These are phyloP conservation scores for Oceanodroma tethys DNA, from an alignment of 2,113 vertebrate genomes.

Conservation along the genomic window DNA sequence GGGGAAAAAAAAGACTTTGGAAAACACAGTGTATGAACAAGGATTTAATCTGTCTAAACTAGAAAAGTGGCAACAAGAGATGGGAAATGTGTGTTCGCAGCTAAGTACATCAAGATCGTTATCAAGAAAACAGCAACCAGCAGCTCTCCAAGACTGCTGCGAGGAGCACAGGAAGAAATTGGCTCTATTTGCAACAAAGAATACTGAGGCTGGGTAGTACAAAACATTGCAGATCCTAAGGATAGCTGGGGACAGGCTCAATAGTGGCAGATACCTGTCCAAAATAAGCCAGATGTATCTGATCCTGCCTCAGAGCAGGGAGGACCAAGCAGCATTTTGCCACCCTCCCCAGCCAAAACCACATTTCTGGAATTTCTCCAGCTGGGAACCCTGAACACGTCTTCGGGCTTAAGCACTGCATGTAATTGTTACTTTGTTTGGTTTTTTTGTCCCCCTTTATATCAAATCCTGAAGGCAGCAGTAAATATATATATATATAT, in stretches of 20 bases:
- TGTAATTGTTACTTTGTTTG: background rate
- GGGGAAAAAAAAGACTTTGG: rapidly evolving
- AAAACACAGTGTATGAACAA: background rate
- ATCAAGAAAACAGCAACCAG: background rate
- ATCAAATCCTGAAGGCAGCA: background rate
- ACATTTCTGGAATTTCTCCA: background rate
- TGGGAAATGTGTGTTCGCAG: background rate
- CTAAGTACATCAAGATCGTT: background rate
- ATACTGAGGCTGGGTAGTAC: too few relatives aligned
- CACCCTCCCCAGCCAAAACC: background rate
- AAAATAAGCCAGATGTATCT: background rate
- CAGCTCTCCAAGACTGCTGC: background rate
- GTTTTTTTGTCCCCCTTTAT: background rate
- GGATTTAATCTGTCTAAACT: background rate
- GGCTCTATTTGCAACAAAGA: background rate
- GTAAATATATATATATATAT: background rate
- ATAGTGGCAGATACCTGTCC: background rate
- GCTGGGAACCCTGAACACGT: background rate
- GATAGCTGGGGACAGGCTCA: background rate
- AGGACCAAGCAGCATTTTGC: background rate
- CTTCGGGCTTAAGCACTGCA: background rate
- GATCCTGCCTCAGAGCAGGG: background rate
- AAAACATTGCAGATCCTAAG: background rate
- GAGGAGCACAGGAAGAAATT: background rate
- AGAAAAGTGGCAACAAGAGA: background rate